These are phyloP conservation scores for Danionella cerebrum DNA, from an alignment of 2,113 vertebrate species.

Conservation along the genomic window DNA sequence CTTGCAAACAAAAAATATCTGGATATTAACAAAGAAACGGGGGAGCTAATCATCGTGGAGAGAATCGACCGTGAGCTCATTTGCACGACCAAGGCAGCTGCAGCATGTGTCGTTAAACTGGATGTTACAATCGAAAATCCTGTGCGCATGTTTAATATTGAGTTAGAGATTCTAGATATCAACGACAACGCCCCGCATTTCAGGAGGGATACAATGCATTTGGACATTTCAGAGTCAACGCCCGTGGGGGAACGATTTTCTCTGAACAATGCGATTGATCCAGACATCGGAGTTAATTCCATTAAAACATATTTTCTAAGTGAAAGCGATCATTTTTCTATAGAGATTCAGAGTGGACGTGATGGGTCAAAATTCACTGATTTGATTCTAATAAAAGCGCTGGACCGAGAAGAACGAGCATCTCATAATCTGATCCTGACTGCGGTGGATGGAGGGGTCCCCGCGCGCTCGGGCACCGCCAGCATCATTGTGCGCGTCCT, in stretches of 20 bases:
- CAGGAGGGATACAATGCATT: slow-evolving; percentile 28
- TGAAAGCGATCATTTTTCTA: slow-evolving; percentile 40
- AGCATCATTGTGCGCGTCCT: slow-evolving; percentile 30
- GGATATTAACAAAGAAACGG: slow-evolving; percentile 62
- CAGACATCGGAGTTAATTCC: slow-evolving; percentile 39
- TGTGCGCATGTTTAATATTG: slow-evolving; percentile 39
- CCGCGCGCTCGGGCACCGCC: slow-evolving; percentile 33
- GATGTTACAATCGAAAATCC: slow-evolving; percentile 35
- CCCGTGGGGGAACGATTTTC: slow-evolving; percentile 33
- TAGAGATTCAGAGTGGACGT: slow-evolving; percentile 40
- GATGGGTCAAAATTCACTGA: slow-evolving; percentile 38
- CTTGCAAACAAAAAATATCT: slow-evolving; percentile 60
- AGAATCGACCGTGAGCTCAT: slow-evolving; percentile 52
- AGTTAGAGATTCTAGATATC: slow-evolving; percentile 29
- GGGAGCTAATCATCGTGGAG: slow-evolving; percentile 51
- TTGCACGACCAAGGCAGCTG: slow-evolving; percentile 23
- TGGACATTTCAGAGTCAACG: slow-evolving; percentile 42
- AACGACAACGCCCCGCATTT: slow-evolving; percentile 37
- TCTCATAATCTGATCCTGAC: slow-evolving; percentile 41
- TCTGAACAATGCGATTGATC: slow-evolving; percentile 34
- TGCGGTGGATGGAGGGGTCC: slow-evolving; percentile 44
- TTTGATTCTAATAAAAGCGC: slow-evolving; percentile 33
- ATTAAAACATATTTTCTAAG: slow-evolving; percentile 40
- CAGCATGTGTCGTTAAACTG: slow-evolving; percentile 36
- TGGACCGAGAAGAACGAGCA: slow-evolving; percentile 40